These are phyloP conservation scores for Sus scrofa DNA, from an alignment of 2,113 vertebrate genomes.

Conservation along the genomic window T2T-Sscrofa CM000812.6:200536001-200536500, in stretches of 20 bases:
- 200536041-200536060: constrained; percentile 44
- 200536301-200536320: constrained; percentile 86
- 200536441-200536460: constrained; percentile 82
- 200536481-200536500: constrained; percentile 83
- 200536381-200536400: constrained; percentile 56
- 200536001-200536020: constrained; percentile 36
- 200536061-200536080: constrained; percentile 26
- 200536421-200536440: constrained; percentile 84
- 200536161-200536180: neutral
- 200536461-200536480: constrained; percentile 80
- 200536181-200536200: constrained; percentile 43
- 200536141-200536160: constrained; percentile 39
- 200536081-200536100: constrained; percentile 41
- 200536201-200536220: constrained; percentile 55
- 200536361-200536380: constrained; percentile 61
- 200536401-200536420: constrained; percentile 62
- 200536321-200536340: constrained; percentile 87
- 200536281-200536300: constrained; percentile 88
- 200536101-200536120: constrained; percentile 50
- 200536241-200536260: constrained; percentile 68
- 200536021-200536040: constrained; percentile 52
- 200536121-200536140: constrained; percentile 33
- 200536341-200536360: constrained; percentile 82
- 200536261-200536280: constrained; percentile 52
- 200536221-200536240: constrained; percentile 68